Evolutionary conservation across 2,888 invertebrate genomes (phyloP), one percentile per base, ranked within the genome.

Genomic region (Drosophila peninsularis): DNA sequence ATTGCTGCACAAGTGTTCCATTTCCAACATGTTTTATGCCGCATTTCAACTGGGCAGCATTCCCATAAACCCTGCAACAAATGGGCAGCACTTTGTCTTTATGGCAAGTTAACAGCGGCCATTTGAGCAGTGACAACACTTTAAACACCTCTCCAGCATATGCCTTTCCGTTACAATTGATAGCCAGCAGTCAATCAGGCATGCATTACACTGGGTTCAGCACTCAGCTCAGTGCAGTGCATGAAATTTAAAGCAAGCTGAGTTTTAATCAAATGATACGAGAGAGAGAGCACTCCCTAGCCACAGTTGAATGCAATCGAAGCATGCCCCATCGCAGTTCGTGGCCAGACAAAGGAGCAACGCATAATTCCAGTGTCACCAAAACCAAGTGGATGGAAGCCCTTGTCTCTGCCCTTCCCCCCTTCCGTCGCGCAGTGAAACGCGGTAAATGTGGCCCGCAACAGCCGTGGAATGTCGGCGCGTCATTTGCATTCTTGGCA

Each of bases 401-500:
- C 83, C 80, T 86, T 79, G 66, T 32, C 39, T 7, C 13, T 58
- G 49, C 34, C 41, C 14, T 34, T 37, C 5, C 39, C 34, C 37
- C 34, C 32, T 63, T 41, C 50, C 21, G 10, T 42, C 50, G 49
- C 44, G 21, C 52, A 61, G 44, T 66, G 61, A 67, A 67, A 67
- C 55, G 60, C 55, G 60, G 17, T 47, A 47, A 47, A 62, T 78
- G 78, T 74, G 57, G 78, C 69, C 57, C 63, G 64, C 39, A 68
- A 44, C 39, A 68, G 44, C 21, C 24, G 37, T 50, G 47, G 45
- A 62, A 60, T 21, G 65, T 39, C 75, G 66, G 55, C 71, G 68
- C 86, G 83, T 81, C 87, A 83, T 88, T 88, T 84, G 74, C 83
- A 84, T 84, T 84, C 87, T 88, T 88, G 86, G 83, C 86, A 82